A percentile compares a stretch with the other conserved stretches of the same genome.
Evolutionary conservation across 2,113 vertebrate species (phyloP).

Genomic region (Formicarius rufipectus): DNA sequence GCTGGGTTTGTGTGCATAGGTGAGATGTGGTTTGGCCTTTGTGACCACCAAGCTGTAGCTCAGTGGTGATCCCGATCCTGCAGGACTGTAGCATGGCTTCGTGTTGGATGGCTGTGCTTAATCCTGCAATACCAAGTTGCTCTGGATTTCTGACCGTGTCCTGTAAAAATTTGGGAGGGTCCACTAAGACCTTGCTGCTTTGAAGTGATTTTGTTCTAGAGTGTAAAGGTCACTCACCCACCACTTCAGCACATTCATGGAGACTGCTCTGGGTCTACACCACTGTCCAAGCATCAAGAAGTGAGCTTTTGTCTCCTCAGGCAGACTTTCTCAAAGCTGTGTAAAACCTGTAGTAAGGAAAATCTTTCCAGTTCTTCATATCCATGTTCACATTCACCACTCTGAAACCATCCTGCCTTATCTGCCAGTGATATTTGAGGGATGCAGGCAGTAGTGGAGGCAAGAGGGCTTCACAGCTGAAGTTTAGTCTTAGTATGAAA

Average conservation of each 20-base stretch:
- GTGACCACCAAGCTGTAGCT: not conserved
- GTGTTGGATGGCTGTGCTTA: not conserved
- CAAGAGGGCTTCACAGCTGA: not conserved
- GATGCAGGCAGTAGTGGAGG: not conserved
- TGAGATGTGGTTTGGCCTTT: not conserved
- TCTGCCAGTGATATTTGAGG: not conserved
- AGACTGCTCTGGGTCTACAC: not conserved
- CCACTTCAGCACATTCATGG: not conserved
- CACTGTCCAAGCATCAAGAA: not conserved
- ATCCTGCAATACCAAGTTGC: not conserved
- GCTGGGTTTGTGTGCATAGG: not conserved
- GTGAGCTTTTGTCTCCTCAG: not conserved
- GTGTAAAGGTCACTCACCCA: not conserved
- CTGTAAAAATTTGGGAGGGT: not conserved
- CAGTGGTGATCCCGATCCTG: not conserved
- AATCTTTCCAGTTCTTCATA: not conserved
- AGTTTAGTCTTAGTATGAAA: not conserved
- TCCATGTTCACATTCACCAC: rapidly evolving
- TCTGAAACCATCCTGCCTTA: not conserved
- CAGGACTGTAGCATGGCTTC: rapidly evolving
- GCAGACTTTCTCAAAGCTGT: not conserved
- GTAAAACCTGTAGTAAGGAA: not conserved
- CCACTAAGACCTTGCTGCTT: not conserved
- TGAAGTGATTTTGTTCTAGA: not conserved
- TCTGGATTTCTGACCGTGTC: not conserved